Conservation (phyloP, 2,113 vertebrate species). For the Tyrannus savana region DNA sequence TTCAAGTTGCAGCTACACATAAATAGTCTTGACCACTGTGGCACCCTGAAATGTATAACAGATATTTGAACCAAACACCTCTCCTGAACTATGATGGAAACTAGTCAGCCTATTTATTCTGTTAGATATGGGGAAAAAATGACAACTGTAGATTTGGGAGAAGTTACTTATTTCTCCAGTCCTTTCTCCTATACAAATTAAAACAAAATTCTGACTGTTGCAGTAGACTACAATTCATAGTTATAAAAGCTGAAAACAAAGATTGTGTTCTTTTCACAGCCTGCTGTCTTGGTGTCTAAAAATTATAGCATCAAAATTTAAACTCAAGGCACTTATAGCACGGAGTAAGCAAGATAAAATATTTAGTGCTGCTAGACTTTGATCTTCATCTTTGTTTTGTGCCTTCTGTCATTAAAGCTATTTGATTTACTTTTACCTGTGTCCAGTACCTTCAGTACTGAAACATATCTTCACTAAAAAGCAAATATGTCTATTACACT, state of each 20-base stretch:
- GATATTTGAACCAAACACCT: not conserved
- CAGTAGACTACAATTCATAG: not conserved
- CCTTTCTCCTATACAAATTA: not conserved
- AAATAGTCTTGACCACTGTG: not conserved
- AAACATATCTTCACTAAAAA: not conserved
- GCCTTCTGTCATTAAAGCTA: not conserved
- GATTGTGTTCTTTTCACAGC: not conserved
- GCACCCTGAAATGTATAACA: not conserved
- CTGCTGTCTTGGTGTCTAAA: not conserved
- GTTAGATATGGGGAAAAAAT: not conserved
- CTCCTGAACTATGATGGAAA: not conserved
- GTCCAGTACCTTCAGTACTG: not conserved
- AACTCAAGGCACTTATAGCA: not conserved
- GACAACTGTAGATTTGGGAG: not conserved
- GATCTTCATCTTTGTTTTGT: not conserved
- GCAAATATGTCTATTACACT: not conserved
- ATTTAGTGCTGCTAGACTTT: not conserved
- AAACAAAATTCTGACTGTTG: not conserved
- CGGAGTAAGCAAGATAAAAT: not conserved
- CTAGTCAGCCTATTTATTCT: not conserved
- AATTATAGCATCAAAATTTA: not conserved
- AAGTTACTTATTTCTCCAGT: not conserved
- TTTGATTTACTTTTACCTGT: not conserved
- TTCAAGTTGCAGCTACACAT: not conserved
- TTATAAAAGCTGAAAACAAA: not conserved